These are phyloP conservation scores for Typhlomys cinereus DNA, from an alignment of 2,113 vertebrate species.

Conservation along the genomic window DNA sequence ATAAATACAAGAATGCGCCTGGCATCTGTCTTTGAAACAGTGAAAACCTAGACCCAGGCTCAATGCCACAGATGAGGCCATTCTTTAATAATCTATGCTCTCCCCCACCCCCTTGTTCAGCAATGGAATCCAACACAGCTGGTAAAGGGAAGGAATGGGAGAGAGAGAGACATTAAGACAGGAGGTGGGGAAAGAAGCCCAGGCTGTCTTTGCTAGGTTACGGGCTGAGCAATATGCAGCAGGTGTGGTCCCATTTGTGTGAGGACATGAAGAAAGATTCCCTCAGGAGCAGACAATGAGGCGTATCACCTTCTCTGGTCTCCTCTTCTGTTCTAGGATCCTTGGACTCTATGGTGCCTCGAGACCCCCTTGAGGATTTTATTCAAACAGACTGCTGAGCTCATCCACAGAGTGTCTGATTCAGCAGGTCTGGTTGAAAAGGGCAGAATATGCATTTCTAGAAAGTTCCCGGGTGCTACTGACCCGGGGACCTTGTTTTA, in stretches of 20 bases:
- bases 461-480: neutral
- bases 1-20: neutral
- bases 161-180: rapidly evolving
- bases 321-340: neutral
- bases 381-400: neutral
- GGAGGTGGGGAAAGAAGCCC: too few relatives aligned
- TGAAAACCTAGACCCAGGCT: neutral
- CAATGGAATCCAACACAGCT: neutral
- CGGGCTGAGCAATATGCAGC: neutral
- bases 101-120: too few relatives aligned
- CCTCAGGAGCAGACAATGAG: rapidly evolving
- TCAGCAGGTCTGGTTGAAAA: too few relatives aligned
- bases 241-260: neutral
- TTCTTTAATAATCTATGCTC: neutral
- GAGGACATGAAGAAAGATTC: neutral
- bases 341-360: neutral
- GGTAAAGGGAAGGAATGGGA: neutral
- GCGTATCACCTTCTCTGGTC: neutral
- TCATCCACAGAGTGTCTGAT: rapidly evolving
- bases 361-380: too few relatives aligned
- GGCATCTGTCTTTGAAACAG: neutral
- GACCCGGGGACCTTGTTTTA: neutral
- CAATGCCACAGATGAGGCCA: neutral
- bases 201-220: neutral
- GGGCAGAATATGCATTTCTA: neutral